Conservation (phyloP, 2,888 invertebrate genomes). For the Ceraclea dissimilis region DNA sequence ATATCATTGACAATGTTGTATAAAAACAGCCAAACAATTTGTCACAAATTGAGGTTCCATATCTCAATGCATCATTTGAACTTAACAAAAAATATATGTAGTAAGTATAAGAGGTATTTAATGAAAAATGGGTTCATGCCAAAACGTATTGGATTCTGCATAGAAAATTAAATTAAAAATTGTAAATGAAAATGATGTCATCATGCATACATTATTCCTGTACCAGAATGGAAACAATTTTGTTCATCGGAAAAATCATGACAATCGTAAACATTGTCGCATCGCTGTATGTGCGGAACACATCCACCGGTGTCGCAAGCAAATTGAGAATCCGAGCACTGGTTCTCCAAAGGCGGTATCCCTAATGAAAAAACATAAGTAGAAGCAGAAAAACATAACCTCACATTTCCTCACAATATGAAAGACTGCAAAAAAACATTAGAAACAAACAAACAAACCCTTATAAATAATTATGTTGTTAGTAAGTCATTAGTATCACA, state of each 20-base stretch:
- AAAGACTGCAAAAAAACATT: background rate
- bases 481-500: background rate
- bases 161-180: background rate
- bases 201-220: slow-evolving; percentile 13
- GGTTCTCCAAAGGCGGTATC: slow-evolving; percentile 40
- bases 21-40: background rate
- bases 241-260: slow-evolving; percentile 86
- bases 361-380: slow-evolving; percentile 20
- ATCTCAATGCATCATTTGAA: background rate
- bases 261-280: slow-evolving; percentile 88
- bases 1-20: too few relatives aligned
- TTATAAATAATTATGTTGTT: background rate
- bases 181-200: slow-evolving; percentile 3
- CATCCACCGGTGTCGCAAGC: slow-evolving; percentile 69
- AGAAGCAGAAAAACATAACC: slow-evolving; percentile 3
- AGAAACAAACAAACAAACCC: background rate
- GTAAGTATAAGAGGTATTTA: background rate
- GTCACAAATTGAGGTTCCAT: background rate
- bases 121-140: background rate
- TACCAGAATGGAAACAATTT: slow-evolving; percentile 62
- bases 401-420: slow-evolving; percentile 2
- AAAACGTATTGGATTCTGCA: slow-evolving; percentile 5
- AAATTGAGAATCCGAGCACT: slow-evolving; percentile 60
- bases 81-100: background rate
- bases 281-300: slow-evolving; percentile 67